Percentiles rank a stretch among this genome's conserved stretches.
Conservation (phyloP, 2,797 vertebrate genomes). For the Cuculus canorus region DNA sequence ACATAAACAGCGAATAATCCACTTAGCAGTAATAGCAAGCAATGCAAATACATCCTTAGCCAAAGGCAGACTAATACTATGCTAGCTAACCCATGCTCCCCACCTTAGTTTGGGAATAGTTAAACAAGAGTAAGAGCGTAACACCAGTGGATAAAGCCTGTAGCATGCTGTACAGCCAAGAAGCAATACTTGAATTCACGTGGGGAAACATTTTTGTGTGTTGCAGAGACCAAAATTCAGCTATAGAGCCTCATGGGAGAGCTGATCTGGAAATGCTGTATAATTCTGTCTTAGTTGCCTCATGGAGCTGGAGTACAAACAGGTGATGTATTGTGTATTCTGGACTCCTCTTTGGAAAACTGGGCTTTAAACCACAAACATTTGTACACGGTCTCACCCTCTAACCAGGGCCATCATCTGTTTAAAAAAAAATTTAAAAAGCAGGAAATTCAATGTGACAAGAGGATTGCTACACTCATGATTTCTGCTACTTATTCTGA, state of each 20-base stretch:
- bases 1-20: conserved; percentile 27
- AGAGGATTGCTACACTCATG: not conserved
- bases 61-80: not conserved
- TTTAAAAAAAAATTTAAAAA: not conserved
- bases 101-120: conserved; percentile 48
- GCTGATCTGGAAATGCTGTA: conserved; percentile 59
- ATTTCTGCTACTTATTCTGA: conserved; percentile 19
- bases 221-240: conserved; percentile 44
- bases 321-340: conserved; percentile 68
- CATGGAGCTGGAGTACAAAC: conserved; percentile 65
- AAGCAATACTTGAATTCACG: conserved; percentile 64
- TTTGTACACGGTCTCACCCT: conserved; percentile 61
- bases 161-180: conserved; percentile 58
- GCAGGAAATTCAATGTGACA: conserved; percentile 35
- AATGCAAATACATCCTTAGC: conserved; percentile 31
- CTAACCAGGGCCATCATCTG: conserved; percentile 45
- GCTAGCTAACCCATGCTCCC: not conserved
- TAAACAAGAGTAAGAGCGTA: conserved; percentile 48
- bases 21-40: conserved; percentile 23
- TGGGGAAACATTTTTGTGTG: conserved; percentile 60
- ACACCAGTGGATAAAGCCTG: conserved; percentile 61
- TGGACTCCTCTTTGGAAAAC: conserved; percentile 69
- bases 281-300: conserved; percentile 65
- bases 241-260: conserved; percentile 21
- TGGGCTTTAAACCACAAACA: conserved; percentile 63